Percentiles rank a stretch among this genome's conserved stretches.
Evolutionary conservation across 1,140 invertebrate genomes (phyloP).

Genomic region (Ooceraea biroi): DNA sequence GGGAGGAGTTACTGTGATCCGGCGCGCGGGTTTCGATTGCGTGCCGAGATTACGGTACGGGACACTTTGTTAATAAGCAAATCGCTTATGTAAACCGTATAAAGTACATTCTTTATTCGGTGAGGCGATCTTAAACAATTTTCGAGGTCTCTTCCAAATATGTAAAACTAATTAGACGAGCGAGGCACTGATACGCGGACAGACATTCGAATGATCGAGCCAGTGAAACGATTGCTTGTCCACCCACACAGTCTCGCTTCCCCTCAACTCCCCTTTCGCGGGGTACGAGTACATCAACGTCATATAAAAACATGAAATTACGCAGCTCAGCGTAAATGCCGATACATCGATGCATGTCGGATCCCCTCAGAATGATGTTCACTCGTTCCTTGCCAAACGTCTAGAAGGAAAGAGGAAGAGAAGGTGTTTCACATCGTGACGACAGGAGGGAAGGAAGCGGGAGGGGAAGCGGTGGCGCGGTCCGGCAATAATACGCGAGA

Average conservation of each 20-base stretch:
- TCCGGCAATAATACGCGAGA: constrained; percentile 74
- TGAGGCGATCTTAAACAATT: neutral
- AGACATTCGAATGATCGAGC: neutral
- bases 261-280: neutral
- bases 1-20: neutral
- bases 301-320: constrained; percentile 28
- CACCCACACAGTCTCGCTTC: neutral
- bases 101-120: neutral
- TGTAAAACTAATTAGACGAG: neutral
- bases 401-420: constrained; percentile 33
- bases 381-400: constrained; percentile 40
- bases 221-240: neutral
- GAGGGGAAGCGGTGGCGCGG: constrained; percentile 55
- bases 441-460: neutral
- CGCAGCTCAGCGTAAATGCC: constrained; percentile 26
- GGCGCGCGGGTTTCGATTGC: neutral
- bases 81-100: neutral
- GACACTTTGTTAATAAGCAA: neutral
- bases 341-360: constrained; percentile 38
- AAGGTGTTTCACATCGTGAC: constrained; percentile 22
- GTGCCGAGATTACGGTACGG: neutral
- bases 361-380: constrained; percentile 44
- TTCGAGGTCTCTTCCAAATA: neutral
- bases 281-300: neutral
- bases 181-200: neutral